Base-by-base conservation (phyloP, 2,888 invertebrate genomes). In the Agrilus biguttatus region DNA sequence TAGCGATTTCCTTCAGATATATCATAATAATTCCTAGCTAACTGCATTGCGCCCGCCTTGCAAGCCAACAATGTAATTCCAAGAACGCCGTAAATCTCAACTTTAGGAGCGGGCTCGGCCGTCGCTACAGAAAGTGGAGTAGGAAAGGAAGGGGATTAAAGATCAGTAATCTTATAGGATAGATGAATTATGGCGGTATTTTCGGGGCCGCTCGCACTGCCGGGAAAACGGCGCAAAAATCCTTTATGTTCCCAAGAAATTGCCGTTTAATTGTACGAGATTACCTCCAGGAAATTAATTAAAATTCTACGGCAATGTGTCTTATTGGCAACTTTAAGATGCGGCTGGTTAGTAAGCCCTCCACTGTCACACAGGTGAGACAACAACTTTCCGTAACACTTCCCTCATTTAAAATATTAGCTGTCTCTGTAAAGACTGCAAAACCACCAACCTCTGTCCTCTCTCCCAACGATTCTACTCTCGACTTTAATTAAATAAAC, bases 81-180 rank as follows among this genome's bases (percentile, higher is more conserved):
- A 69, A 64, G 65, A 70, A 65, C 63, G 68, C 65, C 75, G 74
- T 78, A 78, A 78, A 78, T 78, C 77, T 78, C 75, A 77, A 77
- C 74, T 77, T 77, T 75, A 75, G 75, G 63, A 65, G 65, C 59
- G 57, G 28, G 28, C 28, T 28, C 60, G 58, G 58, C 57, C 58
- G 28, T 28, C 60, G 61, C 61, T 63, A 62, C 63, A 63, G 62
- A 63, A 62, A 72, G 74, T 72, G 70, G 66, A 69, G 65, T 63
- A 55, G 55, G 60, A 59, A 62, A 61, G 70, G 69, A 72, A 75
- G 75, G 75, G 77, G 78, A 78, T 78, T 78, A 78, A 77, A 78
- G 77, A 78, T 78, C 77, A 77, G 77, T 77, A 77, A 78, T 78
- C 77, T 77, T 73, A 74, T 74, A 73, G 69, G 67, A 68, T 70